Evolutionary conservation across 2,797 vertebrate species (phyloP).

Genomic region (Poliocrania exsul): DNA sequence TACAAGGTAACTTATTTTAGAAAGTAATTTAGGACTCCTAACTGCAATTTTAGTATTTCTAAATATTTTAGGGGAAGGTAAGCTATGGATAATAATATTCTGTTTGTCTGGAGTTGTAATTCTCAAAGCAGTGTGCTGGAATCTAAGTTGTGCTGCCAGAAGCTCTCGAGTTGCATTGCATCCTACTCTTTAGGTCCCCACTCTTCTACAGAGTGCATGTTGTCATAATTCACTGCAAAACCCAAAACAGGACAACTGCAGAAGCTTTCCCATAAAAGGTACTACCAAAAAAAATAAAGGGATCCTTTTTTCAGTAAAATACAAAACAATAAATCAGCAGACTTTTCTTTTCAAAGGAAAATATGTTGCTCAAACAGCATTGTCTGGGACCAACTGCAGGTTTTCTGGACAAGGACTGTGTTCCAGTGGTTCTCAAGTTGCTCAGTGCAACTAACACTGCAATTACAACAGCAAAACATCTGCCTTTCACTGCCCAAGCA

Average conservation of each 20-base stretch:
- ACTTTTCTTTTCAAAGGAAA: background rate
- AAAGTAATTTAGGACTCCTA: background rate
- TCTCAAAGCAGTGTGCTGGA: background rate
- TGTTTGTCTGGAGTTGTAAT: background rate
- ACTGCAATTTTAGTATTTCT: background rate
- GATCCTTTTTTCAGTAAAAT: background rate
- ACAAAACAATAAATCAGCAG: background rate
- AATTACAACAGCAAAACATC: background rate
- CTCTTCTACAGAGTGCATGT: background rate
- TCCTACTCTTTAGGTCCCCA: background rate
- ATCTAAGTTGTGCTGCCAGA: background rate
- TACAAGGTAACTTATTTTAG: background rate
- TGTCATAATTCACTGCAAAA: background rate
- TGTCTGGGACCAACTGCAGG: background rate
- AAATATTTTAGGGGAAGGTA: background rate
- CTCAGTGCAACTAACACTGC: too few species aligned
- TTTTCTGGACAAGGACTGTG: background rate
- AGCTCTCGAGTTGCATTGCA: background rate
- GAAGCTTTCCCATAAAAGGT: background rate
- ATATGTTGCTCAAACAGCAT: background rate
- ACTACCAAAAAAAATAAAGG: background rate
- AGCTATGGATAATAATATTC: background rate
- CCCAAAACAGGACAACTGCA: background rate
- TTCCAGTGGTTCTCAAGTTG: background rate
- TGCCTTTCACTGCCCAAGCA: background rate